These are phyloP conservation scores for Clarias gariepinus DNA, from an alignment of 2,113 vertebrate species.

Conservation along the genomic window DNA sequence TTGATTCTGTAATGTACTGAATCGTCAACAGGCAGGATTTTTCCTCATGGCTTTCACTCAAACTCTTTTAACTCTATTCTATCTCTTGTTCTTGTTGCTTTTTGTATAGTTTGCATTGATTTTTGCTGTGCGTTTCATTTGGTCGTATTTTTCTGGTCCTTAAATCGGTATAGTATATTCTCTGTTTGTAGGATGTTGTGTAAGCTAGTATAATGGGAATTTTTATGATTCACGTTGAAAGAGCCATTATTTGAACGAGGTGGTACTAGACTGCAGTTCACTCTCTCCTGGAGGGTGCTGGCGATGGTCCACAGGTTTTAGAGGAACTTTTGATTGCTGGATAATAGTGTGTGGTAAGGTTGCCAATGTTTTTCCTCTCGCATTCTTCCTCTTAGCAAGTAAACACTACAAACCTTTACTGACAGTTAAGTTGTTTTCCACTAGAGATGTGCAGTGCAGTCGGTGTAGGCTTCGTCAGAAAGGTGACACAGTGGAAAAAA, in stretches of 20 bases:
- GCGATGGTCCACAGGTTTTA: not conserved
- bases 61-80: not conserved
- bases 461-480: not conserved
- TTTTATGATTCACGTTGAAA: not conserved
- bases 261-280: not conserved
- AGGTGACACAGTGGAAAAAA: constrained; percentile 24
- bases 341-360: not conserved
- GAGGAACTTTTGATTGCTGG: not conserved
- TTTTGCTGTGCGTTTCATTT: not conserved
- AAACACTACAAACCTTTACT: not conserved
- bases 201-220: not conserved
- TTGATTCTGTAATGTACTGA: not conserved
- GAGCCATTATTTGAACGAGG: not conserved
- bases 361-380: not conserved
- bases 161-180: not conserved
- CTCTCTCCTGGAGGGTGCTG: not conserved
- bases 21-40: not conserved
- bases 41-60: not conserved
- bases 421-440: not conserved
- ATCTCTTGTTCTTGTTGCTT: not conserved
- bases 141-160: not conserved
- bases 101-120: not conserved
- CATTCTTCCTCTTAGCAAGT: not conserved
- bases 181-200: not conserved
- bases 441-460: not conserved